phyloP scores from a whole-genome alignment of 2,797 vertebrate genomes.

The Onychomys torridus region DNA sequence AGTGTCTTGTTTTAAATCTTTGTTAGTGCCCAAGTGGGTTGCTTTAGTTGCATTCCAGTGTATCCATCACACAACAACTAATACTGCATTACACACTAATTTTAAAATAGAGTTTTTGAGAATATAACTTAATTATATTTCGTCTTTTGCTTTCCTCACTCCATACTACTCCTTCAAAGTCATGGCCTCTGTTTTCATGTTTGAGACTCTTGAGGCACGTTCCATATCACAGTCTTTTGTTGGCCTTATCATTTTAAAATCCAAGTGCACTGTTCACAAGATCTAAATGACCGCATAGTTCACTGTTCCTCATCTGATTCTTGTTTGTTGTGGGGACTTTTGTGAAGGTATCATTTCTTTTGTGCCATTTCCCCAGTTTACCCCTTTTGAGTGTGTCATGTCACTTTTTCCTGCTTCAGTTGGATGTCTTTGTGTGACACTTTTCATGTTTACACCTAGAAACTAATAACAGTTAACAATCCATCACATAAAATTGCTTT shows the following conservation, averaged over 20 bases:
- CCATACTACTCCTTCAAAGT: too few relatives aligned
- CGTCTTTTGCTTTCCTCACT: too few relatives aligned
- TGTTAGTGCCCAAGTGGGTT: background rate
- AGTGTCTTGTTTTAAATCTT: constrained; percentile 16
- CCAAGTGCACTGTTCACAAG: background rate
- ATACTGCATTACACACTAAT: background rate
- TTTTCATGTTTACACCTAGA: background rate
- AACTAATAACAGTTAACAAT: background rate
- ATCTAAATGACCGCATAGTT: background rate
- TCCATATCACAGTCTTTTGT: background rate
- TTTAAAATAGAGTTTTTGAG: background rate
- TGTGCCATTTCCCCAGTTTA: background rate
- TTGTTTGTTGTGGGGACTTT: background rate
- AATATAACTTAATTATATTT: background rate
- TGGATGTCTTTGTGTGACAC: background rate
- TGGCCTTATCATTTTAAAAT: background rate
- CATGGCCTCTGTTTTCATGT: background rate
- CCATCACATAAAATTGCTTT: background rate
- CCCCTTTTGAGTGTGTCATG: background rate
- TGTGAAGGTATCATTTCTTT: background rate
- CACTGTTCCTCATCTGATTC: background rate
- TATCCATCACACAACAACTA: background rate
- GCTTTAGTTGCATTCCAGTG: background rate
- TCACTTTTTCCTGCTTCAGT: background rate
- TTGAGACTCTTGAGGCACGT: background rate